These are phyloP conservation scores for Drosophila mulleri DNA, from an alignment of 2,888 invertebrate genomes.

Conservation along the genomic window DNA sequence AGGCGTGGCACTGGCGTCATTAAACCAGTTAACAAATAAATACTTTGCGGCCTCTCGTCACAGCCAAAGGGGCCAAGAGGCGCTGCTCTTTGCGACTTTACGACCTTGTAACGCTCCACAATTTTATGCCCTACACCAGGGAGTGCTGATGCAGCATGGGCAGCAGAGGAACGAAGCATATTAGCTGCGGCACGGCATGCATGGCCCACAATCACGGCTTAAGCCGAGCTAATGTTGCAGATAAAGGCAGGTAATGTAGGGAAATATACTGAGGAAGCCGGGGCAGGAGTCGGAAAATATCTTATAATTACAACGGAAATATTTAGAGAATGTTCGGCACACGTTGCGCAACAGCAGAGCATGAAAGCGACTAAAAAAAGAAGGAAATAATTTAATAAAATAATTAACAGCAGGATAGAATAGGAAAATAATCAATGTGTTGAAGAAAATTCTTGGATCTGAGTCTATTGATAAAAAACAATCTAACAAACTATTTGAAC, in stretches of 20 bases:
- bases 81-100: constrained; percentile 37
- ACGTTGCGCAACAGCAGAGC: background rate
- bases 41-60: constrained; percentile 62
- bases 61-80: constrained; percentile 31
- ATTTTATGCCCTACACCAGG: constrained; percentile 36
- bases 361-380: background rate
- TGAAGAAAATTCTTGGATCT: no score
- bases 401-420: background rate
- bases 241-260: constrained; percentile 13
- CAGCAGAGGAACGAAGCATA: constrained; percentile 9
- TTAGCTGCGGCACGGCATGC: constrained; percentile 24
- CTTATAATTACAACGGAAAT: constrained; percentile 12
- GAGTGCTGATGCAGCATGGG: constrained; percentile 28
- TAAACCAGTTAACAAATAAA: constrained; percentile 79
- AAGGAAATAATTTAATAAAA: background rate
- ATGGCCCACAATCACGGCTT: constrained; percentile 19
- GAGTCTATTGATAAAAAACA: no score
- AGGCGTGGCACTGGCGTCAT: constrained; percentile 68
- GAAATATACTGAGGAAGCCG: constrained; percentile 11
- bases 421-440: no score
- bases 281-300: background rate
- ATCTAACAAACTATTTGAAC: no score
- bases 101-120: constrained; percentile 41
- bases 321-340: background rate
- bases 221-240: constrained; percentile 11